Evolutionary conservation across 2,888 invertebrate species (phyloP), one percentile per base, ranked within the genome.

Genomic region (Xestobium rufovillosum): DNA sequence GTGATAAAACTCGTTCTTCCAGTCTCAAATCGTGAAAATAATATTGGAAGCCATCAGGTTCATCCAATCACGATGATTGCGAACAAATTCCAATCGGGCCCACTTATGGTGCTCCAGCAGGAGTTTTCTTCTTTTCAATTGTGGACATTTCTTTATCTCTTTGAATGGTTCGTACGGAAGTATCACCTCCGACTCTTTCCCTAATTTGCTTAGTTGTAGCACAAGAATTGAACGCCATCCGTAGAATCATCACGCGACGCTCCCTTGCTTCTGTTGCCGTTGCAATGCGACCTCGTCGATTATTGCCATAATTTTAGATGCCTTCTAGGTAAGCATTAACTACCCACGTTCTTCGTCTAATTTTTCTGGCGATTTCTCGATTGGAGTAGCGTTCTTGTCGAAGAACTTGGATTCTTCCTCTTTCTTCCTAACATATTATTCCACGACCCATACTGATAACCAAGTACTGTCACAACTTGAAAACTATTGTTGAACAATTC

Each of bases 1-100:
- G 30, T 8, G 30, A 4, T 12, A 14, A 13, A 14, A 30, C 11
- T 10, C 10, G 1, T 12, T 30, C 30, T 6, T 13, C 3, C 16
- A 14, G 12, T 10, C 19, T 9, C 2, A 19, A n/a, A n/a, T 16
- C 31, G 4, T 31, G 19, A 11, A 19, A 31, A 31, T 30, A 31
- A 16, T 16, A 31, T 2, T 3, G 3, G 11, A 8, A 31, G n/a
- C n/a, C 6, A 19, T 19, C n/a, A 19, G 6, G 6, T n/a, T 19
- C 23, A 19, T 8, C 23, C n/a, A 19, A 19, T 19, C 23, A n/a
- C n/a, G 6, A 19, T 31, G 3, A 11, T 14, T 16, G 4, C 17
- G 11, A 9, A 12, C 23, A 31, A 31, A 31, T 2, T 14, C n/a
- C 9, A 34, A 10, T 14, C 34, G 2, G 2, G n/a, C 23, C 15